Evolutionary conservation across 1,140 invertebrate species (phyloP).

Genomic region (Latrodectus geometricus): DNA sequence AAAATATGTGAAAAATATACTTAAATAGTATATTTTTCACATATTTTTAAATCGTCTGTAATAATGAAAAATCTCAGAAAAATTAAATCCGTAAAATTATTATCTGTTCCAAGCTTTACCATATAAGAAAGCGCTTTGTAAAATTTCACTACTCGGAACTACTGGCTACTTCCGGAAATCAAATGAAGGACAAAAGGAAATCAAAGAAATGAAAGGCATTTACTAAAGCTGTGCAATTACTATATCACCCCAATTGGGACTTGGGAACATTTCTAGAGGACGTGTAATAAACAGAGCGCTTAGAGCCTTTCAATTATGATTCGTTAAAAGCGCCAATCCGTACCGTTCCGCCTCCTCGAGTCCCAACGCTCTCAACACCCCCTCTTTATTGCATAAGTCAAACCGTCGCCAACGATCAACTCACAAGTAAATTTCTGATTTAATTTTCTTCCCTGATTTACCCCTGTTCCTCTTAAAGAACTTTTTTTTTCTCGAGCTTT

Average conservation of each 20-base stretch:
- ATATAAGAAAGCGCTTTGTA: too few species aligned
- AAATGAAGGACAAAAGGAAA: too few species aligned
- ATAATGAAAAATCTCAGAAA: too few species aligned
- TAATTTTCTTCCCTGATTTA: constrained; percentile 28
- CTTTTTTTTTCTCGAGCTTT: neutral
- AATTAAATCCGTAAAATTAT: too few species aligned
- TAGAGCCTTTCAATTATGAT: constrained; percentile 60
- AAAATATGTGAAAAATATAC: too few species aligned
- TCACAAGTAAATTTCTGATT: constrained; percentile 47
- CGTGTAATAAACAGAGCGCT: constrained; percentile 53
- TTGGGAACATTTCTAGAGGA: constrained; percentile 25
- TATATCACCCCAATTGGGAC: constrained; percentile 7
- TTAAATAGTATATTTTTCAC: too few species aligned
- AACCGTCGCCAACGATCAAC: constrained; percentile 31
- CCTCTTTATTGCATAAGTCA: constrained; percentile 45
- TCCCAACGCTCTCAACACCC: neutral
- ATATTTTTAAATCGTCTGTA: too few species aligned
- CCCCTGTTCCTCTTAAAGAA: neutral
- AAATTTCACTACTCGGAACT: too few species aligned
- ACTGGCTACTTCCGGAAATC: too few species aligned
- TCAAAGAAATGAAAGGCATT: neutral
- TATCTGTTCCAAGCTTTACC: too few species aligned
- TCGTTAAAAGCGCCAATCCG: constrained; percentile 58
- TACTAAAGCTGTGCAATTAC: neutral
- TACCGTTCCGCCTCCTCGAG: neutral